These are phyloP conservation scores for Papilio glaucus DNA, from an alignment of 1,140 invertebrate genomes.

Conservation along the genomic window DNA sequence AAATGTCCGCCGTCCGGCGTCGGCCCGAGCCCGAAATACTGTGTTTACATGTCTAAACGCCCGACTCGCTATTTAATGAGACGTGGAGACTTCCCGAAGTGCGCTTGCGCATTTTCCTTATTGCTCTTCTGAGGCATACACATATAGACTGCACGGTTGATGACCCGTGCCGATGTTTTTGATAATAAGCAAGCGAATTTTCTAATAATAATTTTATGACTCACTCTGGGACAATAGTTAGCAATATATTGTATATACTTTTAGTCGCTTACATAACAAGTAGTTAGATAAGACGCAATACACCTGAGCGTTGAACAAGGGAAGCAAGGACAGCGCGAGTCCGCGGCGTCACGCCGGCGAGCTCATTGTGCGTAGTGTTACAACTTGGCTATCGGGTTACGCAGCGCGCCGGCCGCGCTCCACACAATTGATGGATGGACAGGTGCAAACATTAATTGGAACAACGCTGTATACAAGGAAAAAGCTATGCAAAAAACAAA, in stretches of 20 bases:
- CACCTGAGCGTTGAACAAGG: neutral
- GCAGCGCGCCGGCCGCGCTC: neutral
- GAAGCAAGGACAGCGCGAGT: neutral
- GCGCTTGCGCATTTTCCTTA: constrained; percentile 19
- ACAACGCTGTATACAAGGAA: neutral
- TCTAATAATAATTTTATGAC: too few species aligned
- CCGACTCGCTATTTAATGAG: constrained; percentile 4
- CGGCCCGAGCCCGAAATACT: constrained; percentile 25
- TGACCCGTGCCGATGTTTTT: neutral
- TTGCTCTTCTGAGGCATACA: constrained; percentile 8
- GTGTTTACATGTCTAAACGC: constrained; percentile 33
- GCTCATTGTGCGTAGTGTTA: constrained; percentile 20
- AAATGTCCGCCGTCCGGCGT: neutral
- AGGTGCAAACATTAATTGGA: constrained; percentile 23
- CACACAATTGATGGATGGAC: constrained; percentile 2
- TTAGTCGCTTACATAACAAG: neutral
- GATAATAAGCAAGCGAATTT: neutral
- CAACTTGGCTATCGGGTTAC: constrained; percentile 28
- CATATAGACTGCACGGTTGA: constrained; percentile 20
- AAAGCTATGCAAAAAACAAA: too few species aligned
- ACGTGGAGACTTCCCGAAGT: constrained; percentile 25
- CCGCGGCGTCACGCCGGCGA: constrained; percentile 10
- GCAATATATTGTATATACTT: too few species aligned
- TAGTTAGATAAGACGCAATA: neutral
- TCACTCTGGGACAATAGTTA: too few species aligned